phyloP scores from a whole-genome alignment of 2,888 invertebrate species.

The Glyphotaelius pellucidus region DNA sequence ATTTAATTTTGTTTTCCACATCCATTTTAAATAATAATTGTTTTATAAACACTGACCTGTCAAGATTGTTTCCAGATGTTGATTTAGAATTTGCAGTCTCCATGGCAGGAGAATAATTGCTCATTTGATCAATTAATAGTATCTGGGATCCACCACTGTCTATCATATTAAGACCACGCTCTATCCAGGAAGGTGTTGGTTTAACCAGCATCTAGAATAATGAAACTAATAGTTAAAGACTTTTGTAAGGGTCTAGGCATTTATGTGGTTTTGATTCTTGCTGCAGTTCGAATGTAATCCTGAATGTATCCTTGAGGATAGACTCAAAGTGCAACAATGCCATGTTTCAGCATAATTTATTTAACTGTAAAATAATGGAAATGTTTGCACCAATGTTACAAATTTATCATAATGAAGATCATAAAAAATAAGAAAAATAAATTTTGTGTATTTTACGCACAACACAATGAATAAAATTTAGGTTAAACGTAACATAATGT shows the following conservation, averaged over 20 bases:
- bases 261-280: not conserved
- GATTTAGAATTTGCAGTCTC: slow-evolving; percentile 52
- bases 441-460: no score
- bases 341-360: not conserved
- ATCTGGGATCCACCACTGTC: slow-evolving; percentile 75
- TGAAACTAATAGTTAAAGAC: not conserved
- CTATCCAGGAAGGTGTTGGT: slow-evolving; percentile 78
- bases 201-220: slow-evolving; percentile 75
- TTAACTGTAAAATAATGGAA: no score
- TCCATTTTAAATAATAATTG: no score
- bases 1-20: not conserved
- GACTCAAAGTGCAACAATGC: not conserved
- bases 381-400: no score
- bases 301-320: not conserved
- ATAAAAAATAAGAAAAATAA: no score
- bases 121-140: slow-evolving; percentile 77
- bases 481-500: no score
- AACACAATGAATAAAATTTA: no score
- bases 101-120: slow-evolving; percentile 69
- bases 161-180: slow-evolving; percentile 77
- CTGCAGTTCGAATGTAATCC: no score
- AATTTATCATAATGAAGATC: no score
- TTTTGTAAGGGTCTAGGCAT: not conserved
- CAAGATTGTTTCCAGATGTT: slow-evolving; percentile 52
- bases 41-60: slow-evolving; percentile 34